These are phyloP conservation scores for Drosophila funebris DNA, from an alignment of 1,140 invertebrate species.

Conservation along the genomic window DNA sequence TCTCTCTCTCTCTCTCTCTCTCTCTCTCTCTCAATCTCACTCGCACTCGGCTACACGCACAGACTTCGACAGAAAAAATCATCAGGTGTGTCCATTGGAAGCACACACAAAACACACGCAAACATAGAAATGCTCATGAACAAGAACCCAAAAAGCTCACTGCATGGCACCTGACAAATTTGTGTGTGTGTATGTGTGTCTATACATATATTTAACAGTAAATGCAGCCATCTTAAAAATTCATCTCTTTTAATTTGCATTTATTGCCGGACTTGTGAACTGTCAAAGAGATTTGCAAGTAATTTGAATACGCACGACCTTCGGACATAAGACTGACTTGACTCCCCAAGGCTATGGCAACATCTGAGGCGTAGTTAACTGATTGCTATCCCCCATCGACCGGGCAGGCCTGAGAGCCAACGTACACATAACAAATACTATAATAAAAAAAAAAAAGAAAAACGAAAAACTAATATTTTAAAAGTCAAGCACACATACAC, in stretches of 20 bases:
- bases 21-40: background rate
- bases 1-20: background rate
- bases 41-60: background rate
- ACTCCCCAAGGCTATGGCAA: constrained; percentile 1
- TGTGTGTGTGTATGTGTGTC: background rate
- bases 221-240: constrained; percentile 13
- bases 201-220: constrained; percentile 6
- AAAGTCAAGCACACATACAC: background rate
- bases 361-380: constrained; percentile 33
- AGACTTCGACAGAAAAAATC: background rate
- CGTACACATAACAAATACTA: constrained; percentile 1
- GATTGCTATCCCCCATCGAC: constrained; percentile 2
- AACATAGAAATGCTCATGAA: background rate
- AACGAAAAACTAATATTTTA: constrained; percentile 24
- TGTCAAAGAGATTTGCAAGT: constrained; percentile 1
- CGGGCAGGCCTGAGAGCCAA: background rate
- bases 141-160: constrained; percentile 2
- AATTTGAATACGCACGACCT: constrained; percentile 28
- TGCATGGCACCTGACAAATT: background rate
- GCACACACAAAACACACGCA: background rate
- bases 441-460: background rate
- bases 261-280: constrained; percentile 1
- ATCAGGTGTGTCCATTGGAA: constrained; percentile 11
- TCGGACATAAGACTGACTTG: constrained; percentile 7
- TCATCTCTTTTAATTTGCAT: constrained; percentile 32